phyloP scores from a whole-genome alignment of 2,888 invertebrate species.

The Dyspetes luteomarginatus region DNA sequence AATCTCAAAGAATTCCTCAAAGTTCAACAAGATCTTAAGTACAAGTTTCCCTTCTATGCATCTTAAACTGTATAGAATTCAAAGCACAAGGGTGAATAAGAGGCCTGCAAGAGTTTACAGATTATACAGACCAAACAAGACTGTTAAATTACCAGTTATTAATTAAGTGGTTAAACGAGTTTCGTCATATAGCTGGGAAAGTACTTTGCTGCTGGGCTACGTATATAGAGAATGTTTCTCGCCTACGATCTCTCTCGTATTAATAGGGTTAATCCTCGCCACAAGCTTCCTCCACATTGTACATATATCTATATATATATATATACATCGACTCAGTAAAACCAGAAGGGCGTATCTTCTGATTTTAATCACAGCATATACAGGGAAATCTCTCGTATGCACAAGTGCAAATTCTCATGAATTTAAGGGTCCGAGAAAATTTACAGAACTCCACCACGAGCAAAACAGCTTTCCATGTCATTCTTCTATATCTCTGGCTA shows the following conservation, averaged over 20 bases:
- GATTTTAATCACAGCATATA: no score
- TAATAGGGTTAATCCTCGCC: conserved; percentile 55
- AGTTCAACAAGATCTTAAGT: not conserved
- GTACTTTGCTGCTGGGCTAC: conserved; percentile 35
- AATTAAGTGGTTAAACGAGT: conserved; percentile 42
- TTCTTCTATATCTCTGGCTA: conserved; percentile 13
- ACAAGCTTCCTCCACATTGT: not conserved
- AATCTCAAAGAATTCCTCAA: not conserved
- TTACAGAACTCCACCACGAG: not conserved
- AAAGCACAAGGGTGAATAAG: not conserved
- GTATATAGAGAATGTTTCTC: not conserved
- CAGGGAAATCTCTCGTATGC: not conserved
- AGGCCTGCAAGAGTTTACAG: not conserved
- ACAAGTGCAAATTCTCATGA: conserved; percentile 37
- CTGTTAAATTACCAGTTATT: conserved; percentile 32
- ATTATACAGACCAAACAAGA: conserved; percentile 13
- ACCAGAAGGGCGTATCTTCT: not conserved
- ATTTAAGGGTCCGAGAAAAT: conserved; percentile 27
- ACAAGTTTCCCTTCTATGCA: conserved; percentile 5
- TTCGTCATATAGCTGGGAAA: conserved; percentile 42
- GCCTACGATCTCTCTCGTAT: conserved; percentile 23
- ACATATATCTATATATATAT: not conserved
- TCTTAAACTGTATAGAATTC: not conserved
- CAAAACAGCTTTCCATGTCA: conserved; percentile 22
- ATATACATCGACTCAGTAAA: conserved; percentile 16